A percentile compares a stretch with the other conserved stretches of the same genome.
Conservation (phyloP, 1,140 invertebrate genomes). For the Agrilus planipennis region DNA sequence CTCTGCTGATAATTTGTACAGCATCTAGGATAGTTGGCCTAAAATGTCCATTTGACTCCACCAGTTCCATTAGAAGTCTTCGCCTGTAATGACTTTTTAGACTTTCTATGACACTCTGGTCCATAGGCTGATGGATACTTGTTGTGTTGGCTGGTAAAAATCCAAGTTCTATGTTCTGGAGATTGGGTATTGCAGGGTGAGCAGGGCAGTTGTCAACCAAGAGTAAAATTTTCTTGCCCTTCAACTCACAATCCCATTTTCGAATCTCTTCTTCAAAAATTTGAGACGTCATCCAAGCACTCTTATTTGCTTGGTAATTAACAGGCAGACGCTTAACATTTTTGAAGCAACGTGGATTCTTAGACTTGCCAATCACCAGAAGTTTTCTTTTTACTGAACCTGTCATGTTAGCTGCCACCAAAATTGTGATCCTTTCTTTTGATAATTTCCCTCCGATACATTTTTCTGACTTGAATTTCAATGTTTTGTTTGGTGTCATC, state of each 20-base stretch:
- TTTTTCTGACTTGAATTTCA: constrained; percentile 26
- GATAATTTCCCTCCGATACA: constrained; percentile 21
- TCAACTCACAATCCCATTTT: neutral
- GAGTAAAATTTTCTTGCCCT: constrained; percentile 1
- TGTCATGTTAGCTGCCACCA: constrained; percentile 19
- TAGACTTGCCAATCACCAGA: constrained; percentile 17
- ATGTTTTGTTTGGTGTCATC: constrained; percentile 26
- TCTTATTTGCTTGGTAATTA: constrained; percentile 6
- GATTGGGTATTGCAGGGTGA: constrained; percentile 3
- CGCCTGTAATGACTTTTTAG: constrained; percentile 1
- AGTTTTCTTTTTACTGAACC: constrained; percentile 37
- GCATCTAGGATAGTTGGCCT: no score
- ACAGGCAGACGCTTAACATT: constrained; percentile 4
- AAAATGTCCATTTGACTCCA: constrained; percentile 6
- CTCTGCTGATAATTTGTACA: no score
- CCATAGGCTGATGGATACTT: neutral
- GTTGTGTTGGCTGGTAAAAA: constrained; percentile 4
- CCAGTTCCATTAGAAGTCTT: no score
- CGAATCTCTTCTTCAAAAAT: neutral
- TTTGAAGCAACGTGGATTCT: constrained; percentile 8
- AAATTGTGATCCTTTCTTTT: constrained; percentile 32
- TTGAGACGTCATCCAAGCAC: constrained; percentile 9
- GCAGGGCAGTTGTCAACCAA: constrained; percentile 6
- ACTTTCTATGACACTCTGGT: neutral
- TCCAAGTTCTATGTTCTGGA: constrained; percentile 2